Evolutionary conservation across 1,140 invertebrate genomes (phyloP).

Genomic region (Wiebesia pumilae): DNA sequence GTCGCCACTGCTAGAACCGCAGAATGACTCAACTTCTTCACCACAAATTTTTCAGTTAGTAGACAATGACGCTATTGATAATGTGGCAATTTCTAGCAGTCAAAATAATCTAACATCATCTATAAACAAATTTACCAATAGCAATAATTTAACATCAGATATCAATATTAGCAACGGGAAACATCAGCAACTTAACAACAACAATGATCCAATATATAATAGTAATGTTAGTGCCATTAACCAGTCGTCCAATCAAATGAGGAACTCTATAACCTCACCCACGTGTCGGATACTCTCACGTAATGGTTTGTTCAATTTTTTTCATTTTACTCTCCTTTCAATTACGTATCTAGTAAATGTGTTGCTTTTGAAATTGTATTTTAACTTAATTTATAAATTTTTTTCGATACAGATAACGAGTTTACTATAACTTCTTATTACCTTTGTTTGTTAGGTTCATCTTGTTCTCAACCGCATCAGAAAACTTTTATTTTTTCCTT

Average conservation of each 20-base stretch:
- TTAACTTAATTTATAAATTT: too few species aligned
- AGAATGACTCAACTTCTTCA: slow-evolving; percentile 67
- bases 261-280: slow-evolving; percentile 68
- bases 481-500: slow-evolving; percentile 62
- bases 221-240: slow-evolving; percentile 65
- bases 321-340: neutral
- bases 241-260: slow-evolving; percentile 69
- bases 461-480: slow-evolving; percentile 66
- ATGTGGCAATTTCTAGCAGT: slow-evolving; percentile 38
- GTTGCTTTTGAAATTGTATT: too few species aligned
- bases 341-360: too few species aligned
- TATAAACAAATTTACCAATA: neutral
- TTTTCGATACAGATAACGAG: too few species aligned
- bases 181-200: slow-evolving; percentile 56
- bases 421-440: neutral
- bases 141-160: neutral
- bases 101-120: slow-evolving; percentile 52
- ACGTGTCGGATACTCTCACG: slow-evolving; percentile 68
- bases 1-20: slow-evolving; percentile 83
- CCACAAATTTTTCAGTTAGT: slow-evolving; percentile 64
- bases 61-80: slow-evolving; percentile 55
- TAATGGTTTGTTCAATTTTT: slow-evolving; percentile 61
- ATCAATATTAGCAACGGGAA: neutral
- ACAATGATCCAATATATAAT: slow-evolving; percentile 71
- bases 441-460: slow-evolving; percentile 60